phyloP scores from a whole-genome alignment of 2,797 vertebrate genomes.

The Danio choprae region DNA sequence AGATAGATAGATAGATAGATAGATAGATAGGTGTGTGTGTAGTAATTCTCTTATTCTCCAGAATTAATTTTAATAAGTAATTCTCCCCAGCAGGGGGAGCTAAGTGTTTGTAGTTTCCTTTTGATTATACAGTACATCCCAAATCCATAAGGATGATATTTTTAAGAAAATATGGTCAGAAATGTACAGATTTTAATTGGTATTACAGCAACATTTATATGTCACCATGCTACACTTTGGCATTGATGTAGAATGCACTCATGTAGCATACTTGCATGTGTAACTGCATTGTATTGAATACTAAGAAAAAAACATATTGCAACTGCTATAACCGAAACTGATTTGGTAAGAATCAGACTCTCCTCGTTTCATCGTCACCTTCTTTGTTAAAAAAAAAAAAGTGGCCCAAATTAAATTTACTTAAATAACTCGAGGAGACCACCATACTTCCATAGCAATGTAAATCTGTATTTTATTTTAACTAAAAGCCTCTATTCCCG shows the following conservation, averaged over 20 bases:
- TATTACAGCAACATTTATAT: not conserved
- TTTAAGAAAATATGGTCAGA: not conserved
- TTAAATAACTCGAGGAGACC: not conserved
- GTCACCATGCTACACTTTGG: not conserved
- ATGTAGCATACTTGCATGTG: not conserved
- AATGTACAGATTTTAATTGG: not conserved
- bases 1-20: no score
- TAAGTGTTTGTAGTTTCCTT: not conserved
- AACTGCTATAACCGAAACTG: not conserved
- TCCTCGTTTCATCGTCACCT: not conserved
- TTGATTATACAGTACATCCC: not conserved
- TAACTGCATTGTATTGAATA: not conserved
- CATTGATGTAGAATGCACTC: not conserved
- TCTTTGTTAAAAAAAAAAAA: not conserved
- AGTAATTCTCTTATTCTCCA: no score
- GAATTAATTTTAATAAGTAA: not conserved
- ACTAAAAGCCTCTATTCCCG: not conserved
- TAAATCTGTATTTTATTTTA: not conserved
- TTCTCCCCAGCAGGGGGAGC: constrained; percentile 22
- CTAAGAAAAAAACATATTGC: not conserved
- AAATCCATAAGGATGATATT: not conserved
- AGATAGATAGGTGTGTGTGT: no score
- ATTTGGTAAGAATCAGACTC: not conserved
- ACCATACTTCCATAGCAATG: not conserved
- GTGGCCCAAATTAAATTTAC: not conserved